phyloP scores from a whole-genome alignment of 2,797 vertebrate genomes.

The Mus caroli region DNA sequence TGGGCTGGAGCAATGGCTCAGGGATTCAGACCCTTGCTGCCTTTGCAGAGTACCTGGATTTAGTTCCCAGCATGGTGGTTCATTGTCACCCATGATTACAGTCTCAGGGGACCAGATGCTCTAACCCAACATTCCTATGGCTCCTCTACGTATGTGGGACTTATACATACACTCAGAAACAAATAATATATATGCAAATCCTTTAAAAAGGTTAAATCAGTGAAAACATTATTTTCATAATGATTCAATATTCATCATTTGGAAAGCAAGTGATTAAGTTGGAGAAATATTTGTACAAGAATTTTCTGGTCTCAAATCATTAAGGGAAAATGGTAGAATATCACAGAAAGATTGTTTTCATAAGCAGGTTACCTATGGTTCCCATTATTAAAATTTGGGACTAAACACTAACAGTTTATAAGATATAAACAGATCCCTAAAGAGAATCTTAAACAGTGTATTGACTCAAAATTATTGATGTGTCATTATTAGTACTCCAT shows the following conservation, averaged over 20 bases:
- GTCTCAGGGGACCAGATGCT: not conserved
- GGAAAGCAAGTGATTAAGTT: not conserved
- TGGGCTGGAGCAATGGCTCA: not conserved
- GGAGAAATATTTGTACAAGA: not conserved
- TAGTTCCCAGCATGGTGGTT: not conserved
- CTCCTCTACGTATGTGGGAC: not conserved
- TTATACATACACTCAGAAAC: not conserved
- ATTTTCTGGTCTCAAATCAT: not conserved
- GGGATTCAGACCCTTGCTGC: not conserved
- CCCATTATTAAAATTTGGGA: constrained; percentile 25
- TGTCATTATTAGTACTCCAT: constrained; percentile 23
- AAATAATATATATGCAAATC: not conserved
- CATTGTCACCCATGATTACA: not conserved
- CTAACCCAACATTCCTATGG: not conserved
- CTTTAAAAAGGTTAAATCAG: not conserved
- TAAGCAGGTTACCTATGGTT: constrained; percentile 29
- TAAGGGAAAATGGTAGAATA: not conserved
- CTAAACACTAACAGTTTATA: constrained; percentile 43
- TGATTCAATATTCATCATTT: constrained; percentile 42
- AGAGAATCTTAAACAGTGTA: not conserved
- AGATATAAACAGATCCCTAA: constrained; percentile 47
- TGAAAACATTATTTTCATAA: constrained; percentile 12
- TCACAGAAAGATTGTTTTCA: constrained; percentile 8
- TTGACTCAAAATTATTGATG: constrained; percentile 35
- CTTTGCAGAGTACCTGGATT: not conserved